These are phyloP conservation scores for Zoanthus gigantus DNA, from an alignment of 92 coral and sea anemone species.

Conservation along the genomic window DNA sequence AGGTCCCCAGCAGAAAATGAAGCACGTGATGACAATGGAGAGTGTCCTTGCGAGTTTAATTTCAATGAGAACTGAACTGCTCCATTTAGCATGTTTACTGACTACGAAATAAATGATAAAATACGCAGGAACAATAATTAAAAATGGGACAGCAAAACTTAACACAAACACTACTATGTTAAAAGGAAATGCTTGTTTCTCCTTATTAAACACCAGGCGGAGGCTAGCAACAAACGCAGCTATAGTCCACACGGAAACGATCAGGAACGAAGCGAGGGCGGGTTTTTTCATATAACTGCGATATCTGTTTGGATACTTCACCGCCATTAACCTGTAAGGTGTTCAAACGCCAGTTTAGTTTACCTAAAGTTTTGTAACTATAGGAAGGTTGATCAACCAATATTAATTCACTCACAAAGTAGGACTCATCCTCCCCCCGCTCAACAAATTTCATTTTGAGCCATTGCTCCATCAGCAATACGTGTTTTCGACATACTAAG, in stretches of 20 bases:
- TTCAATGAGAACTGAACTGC: conserved; percentile 88
- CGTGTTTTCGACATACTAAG: too few relatives aligned
- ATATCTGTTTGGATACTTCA: conserved; percentile 81
- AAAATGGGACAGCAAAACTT: conserved; percentile 77
- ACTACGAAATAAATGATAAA: conserved; percentile 83
- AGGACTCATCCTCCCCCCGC: too few relatives aligned
- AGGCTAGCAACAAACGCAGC: conserved; percentile 66
- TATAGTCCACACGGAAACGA: conserved; percentile 76
- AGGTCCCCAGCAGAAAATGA: conserved; percentile 93
- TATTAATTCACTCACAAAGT: too few relatives aligned
- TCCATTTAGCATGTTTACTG: conserved; percentile 83
- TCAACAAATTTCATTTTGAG: too few relatives aligned
- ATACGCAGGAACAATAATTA: conserved; percentile 72
- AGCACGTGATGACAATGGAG: conserved; percentile 86
- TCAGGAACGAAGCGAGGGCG: conserved; percentile 66
- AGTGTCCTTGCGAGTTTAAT: conserved; percentile 87
- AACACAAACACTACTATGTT: conserved; percentile 70
- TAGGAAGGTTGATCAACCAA: too few relatives aligned
- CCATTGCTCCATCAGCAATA: too few relatives aligned
- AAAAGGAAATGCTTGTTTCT: conserved; percentile 46
- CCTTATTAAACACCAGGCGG: conserved; percentile 14
- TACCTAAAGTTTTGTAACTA: too few relatives aligned
- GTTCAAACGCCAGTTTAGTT: neutral
- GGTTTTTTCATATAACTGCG: conserved; percentile 75
- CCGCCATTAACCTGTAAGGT: conserved; percentile 76